A percentile compares a stretch with the other conserved stretches of the same genome.
phyloP scores from a whole-genome alignment of 1,140 invertebrate species.

The Notospermus geniculatus region DNA sequence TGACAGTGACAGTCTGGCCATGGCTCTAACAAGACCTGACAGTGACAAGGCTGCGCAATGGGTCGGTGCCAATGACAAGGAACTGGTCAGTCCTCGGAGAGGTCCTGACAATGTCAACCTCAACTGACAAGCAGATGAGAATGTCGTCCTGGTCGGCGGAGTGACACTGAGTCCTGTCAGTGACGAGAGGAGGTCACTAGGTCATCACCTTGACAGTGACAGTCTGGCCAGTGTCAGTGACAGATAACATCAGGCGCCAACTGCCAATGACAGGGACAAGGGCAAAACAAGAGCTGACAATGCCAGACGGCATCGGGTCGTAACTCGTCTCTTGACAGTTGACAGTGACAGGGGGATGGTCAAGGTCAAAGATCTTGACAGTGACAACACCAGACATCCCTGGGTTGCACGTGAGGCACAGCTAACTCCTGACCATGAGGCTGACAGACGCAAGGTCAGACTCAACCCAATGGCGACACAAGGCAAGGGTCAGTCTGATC shows the following conservation, averaged over 20 bases:
- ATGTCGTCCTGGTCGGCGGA: neutral
- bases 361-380: constrained; percentile 1
- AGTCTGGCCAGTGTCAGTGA: constrained; percentile 3
- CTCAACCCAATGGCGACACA: neutral
- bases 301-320: constrained; percentile 19
- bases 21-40: neutral
- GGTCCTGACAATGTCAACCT: constrained; percentile 5
- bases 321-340: constrained; percentile 2
- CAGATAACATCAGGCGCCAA: neutral
- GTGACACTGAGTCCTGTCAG: no score
- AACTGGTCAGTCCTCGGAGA: neutral
- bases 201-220: neutral
- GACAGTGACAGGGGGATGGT: constrained; percentile 23
- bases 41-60: neutral
- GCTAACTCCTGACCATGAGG: neutral
- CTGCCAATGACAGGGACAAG: neutral
- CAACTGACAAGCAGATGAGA: neutral
- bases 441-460: constrained; percentile 20
- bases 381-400: constrained; percentile 8
- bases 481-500: constrained; percentile 14
- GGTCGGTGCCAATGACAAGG: neutral
- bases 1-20: constrained; percentile 28
- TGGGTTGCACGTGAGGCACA: no score
- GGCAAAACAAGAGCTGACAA: constrained; percentile 18
- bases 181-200: neutral